These are phyloP conservation scores for Rhagoletis zephyria DNA, from an alignment of 1,140 invertebrate species.

Conservation along the genomic window DNA sequence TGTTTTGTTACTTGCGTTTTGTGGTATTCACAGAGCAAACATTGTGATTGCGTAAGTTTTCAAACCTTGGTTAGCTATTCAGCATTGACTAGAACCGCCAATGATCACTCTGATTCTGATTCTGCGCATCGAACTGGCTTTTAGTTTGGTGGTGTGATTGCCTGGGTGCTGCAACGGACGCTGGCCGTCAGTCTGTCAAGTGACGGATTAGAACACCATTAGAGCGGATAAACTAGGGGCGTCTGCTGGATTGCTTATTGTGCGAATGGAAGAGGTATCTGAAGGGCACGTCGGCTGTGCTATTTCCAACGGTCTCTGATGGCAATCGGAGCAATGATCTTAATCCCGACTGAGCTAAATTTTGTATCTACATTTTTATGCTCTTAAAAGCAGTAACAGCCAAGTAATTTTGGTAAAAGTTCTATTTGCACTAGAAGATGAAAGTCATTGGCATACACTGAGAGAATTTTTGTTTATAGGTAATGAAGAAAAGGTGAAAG, in stretches of 20 bases:
- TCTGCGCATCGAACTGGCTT: too few relatives aligned
- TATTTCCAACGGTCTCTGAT: not conserved
- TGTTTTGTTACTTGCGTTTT: not conserved
- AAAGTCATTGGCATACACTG: not conserved
- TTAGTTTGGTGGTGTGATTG: too few relatives aligned
- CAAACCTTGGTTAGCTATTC: too few relatives aligned
- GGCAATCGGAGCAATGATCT: conserved; percentile 1
- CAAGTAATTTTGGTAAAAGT: not conserved
- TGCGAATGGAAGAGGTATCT: not conserved
- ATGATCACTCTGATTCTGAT: too few relatives aligned
- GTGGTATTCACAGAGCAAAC: not conserved
- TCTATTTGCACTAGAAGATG: not conserved
- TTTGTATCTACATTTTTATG: not conserved
- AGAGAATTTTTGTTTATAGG: too few relatives aligned
- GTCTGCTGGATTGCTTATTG: not conserved
- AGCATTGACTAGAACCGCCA: too few relatives aligned
- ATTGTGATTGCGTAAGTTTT: not conserved
- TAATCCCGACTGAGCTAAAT: not conserved
- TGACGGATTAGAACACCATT: conserved; percentile 52
- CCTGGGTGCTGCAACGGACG: not conserved
- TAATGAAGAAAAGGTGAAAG: too few relatives aligned
- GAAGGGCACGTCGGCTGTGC: not conserved
- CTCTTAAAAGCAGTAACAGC: not conserved
- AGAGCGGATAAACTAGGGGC: conserved; percentile 35
- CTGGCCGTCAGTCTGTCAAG: conserved; percentile 22